Evolutionary conservation across 2,797 vertebrate species (phyloP).

Genomic region (Danio choprae): DNA sequence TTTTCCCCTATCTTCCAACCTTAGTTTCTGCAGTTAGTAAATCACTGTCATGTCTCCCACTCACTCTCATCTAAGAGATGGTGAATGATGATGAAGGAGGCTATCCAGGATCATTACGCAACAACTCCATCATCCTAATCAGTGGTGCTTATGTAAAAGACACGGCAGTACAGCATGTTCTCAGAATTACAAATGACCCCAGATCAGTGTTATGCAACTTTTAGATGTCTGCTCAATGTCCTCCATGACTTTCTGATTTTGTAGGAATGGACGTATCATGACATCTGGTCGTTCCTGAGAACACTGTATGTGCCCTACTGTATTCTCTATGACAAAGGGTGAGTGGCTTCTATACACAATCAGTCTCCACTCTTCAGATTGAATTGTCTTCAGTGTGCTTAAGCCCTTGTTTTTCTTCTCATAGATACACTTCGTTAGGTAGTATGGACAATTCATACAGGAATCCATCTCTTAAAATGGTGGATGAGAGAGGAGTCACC

Average conservation of each 20-base stretch:
- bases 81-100: conserved; percentile 54
- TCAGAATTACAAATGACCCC: conserved; percentile 44
- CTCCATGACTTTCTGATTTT: conserved; percentile 32
- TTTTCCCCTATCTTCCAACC: conserved; percentile 6
- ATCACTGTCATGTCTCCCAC: conserved; percentile 25
- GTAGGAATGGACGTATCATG: conserved; percentile 95
- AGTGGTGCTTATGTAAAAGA: conserved; percentile 42
- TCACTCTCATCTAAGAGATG: conserved; percentile 26
- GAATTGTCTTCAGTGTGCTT: not conserved
- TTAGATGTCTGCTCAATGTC: not conserved
- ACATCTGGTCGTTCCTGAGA: conserved; percentile 95
- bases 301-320: conserved; percentile 92
- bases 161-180: conserved; percentile 38
- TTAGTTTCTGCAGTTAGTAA: conserved; percentile 13
- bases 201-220: not conserved
- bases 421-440: conserved; percentile 93
- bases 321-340: conserved; percentile 97
- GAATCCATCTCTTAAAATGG: conserved; percentile 82
- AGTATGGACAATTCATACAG: conserved; percentile 88
- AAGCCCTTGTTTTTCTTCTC: not conserved
- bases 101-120: conserved; percentile 19
- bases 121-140: conserved; percentile 50
- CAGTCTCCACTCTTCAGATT: not conserved
- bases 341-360: conserved; percentile 57
- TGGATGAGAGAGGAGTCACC: conserved; percentile 77